Evolutionary conservation across 35 echinoderm and acorn worm species (phyloP).

Genomic region (Holothuria glaberrima): DNA sequence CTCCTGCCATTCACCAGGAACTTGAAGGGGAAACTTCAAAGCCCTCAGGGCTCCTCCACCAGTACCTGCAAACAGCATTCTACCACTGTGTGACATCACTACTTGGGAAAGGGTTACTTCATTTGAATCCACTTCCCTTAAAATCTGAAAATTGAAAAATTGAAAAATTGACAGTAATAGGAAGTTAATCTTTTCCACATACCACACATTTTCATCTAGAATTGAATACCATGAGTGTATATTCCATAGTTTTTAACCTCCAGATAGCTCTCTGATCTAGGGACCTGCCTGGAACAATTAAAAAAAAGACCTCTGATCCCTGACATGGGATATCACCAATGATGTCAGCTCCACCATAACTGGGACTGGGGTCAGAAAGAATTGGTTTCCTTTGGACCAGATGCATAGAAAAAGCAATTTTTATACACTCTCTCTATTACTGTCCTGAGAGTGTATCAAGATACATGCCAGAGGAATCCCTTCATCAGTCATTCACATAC

Average conservation of each 20-base stretch:
- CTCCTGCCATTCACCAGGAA: conserved; percentile 96
- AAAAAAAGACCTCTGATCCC: neutral
- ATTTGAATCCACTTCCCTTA: conserved; percentile 90
- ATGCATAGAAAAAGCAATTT: no score
- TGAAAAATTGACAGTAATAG: neutral
- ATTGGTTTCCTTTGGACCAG: no score
- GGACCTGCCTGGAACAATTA: neutral
- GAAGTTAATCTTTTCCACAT: no score
- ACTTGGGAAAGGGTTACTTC: conserved; percentile 87
- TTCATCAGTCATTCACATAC: no score
- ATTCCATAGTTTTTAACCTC: no score
- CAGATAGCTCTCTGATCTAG: no score
- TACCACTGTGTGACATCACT: conserved; percentile 97
- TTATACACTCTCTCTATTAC: no score
- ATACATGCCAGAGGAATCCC: no score
- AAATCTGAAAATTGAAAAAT: conserved; percentile 62
- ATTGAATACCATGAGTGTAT: no score
- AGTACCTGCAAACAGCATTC: conserved; percentile 99
- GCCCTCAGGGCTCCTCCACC: conserved; percentile 81
- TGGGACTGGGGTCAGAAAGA: no score
- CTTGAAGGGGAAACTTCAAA: conserved; percentile 88
- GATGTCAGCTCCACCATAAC: neutral
- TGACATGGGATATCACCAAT: neutral
- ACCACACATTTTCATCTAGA: no score
- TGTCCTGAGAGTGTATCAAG: no score